Percentiles rank a stretch among this genome's conserved stretches.
These are phyloP conservation scores for Iguana delicatissima DNA, from an alignment of 2,797 vertebrate species.

Conservation along the genomic window DNA sequence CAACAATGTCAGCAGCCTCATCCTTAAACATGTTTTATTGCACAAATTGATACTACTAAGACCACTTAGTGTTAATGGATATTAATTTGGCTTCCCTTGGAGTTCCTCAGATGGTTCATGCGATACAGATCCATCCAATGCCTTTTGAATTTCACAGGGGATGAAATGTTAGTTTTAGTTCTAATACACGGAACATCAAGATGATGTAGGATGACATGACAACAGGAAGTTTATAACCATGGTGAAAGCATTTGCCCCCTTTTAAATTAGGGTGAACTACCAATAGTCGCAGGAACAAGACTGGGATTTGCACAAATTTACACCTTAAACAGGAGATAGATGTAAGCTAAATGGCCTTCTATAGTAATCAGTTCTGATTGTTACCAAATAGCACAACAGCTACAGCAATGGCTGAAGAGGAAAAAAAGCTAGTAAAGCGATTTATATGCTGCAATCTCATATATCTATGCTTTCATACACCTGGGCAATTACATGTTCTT, in stretches of 20 bases:
- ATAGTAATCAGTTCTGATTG: not conserved
- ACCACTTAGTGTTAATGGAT: not conserved
- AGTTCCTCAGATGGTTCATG: not conserved
- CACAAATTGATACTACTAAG: not conserved
- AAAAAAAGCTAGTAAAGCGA: conserved; percentile 13
- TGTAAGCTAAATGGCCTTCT: not conserved
- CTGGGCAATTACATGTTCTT: not conserved
- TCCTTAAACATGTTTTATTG: not conserved
- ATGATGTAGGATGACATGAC: too few species aligned
- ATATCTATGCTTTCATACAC: conserved; percentile 39
- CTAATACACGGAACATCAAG: not conserved
- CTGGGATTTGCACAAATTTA: not conserved
- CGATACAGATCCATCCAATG: not conserved
- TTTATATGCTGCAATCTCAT: not conserved
- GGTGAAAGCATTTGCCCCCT: too few species aligned
- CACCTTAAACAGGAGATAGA: not conserved
- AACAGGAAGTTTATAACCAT: not conserved
- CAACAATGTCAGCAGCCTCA: not conserved
- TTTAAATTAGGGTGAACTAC: not conserved
- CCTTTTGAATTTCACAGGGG: not conserved
- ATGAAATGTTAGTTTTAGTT: not conserved
- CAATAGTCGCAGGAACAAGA: not conserved
- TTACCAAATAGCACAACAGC: conserved; percentile 26
- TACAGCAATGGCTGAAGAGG: conserved; percentile 3
- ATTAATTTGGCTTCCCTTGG: not conserved